Evolutionary conservation across 1,140 invertebrate species (phyloP), one percentile per base, ranked within the genome.

Genomic region (Chymomyza costata): DNA sequence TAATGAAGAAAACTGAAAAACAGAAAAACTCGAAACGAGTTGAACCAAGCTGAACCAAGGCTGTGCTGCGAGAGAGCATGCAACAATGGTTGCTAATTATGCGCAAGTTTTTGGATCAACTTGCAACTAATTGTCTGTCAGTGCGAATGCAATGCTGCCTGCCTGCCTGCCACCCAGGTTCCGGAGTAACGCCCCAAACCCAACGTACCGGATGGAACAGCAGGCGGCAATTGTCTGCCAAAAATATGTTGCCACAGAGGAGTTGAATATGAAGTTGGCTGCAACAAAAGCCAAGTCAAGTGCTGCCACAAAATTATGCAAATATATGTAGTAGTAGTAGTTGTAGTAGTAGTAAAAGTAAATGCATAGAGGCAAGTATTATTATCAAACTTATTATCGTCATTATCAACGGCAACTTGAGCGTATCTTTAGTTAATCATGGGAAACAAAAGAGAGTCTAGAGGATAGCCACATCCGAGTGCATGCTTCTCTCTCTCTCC

Each of bases 21-120:
- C n/a, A n/a, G n/a, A n/a, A n/a, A n/a, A n/a, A n/a, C n/a, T n/a
- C n/a, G n/a, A n/a, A n/a, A n/a, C n/a, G n/a, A n/a, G n/a, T n/a
- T n/a, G n/a, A n/a, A n/a, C n/a, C n/a, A n/a, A n/a, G n/a, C n/a
- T n/a, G n/a, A n/a, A n/a, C n/a, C n/a, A n/a, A 8, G 10, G 3
- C 5, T 19, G 10, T 21, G 32, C 16, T 1, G 46, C 2, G 2
- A 15, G 30, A 31, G 39, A n/a, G 60, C 54, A 39, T 56, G 49
- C 64, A 60, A 74, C 69, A 74, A 68, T 68, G 69, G 39, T 49
- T 44, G 56, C 70, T 62, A 74, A 76, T 74, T 74, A 69, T 74
- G 64, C 49, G 50, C 39, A 65, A 68, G 64, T 74, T 68, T 74
- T 74, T 68, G 68, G 52, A 69, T 70, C 59, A 69, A 61, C 54